A percentile compares a stretch with the other conserved stretches of the same genome.
These are phyloP conservation scores for Chloropsis hardwickii DNA, from an alignment of 2,113 vertebrate genomes.

Conservation along the genomic window DNA sequence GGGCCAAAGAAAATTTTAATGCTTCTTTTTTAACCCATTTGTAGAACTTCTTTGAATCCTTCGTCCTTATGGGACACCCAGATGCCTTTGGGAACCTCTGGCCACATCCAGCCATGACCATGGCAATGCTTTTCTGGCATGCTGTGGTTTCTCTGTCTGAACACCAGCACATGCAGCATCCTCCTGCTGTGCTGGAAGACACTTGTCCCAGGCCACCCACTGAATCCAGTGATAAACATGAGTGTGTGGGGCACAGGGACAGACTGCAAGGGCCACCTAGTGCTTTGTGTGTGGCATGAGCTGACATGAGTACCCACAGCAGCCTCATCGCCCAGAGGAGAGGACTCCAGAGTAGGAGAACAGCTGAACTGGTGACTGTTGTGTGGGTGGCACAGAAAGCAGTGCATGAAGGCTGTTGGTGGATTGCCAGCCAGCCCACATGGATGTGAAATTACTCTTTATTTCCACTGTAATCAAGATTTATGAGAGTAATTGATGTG, in stretches of 20 bases:
- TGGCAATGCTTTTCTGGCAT: not conserved
- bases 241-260: not conserved
- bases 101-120: not conserved
- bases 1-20: not conserved
- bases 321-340: accelerated
- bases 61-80: not conserved
- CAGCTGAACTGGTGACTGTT: not conserved
- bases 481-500: not conserved
- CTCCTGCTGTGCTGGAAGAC: not conserved
- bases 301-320: not conserved
- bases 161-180: not conserved
- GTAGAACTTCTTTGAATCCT: not conserved
- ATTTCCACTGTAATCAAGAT: not conserved
- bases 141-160: not conserved
- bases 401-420: not conserved
- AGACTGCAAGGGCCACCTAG: not conserved
- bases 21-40: not conserved
- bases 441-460: not conserved
- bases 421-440: not conserved
- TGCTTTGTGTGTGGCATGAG: not conserved
- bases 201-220: not conserved
- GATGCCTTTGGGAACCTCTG: not conserved
- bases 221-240: not conserved
- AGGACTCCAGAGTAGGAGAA: not conserved
- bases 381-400: not conserved